These are phyloP conservation scores for Drosophila ogumai DNA, from an alignment of 1,140 invertebrate genomes.

Conservation along the genomic window DNA sequence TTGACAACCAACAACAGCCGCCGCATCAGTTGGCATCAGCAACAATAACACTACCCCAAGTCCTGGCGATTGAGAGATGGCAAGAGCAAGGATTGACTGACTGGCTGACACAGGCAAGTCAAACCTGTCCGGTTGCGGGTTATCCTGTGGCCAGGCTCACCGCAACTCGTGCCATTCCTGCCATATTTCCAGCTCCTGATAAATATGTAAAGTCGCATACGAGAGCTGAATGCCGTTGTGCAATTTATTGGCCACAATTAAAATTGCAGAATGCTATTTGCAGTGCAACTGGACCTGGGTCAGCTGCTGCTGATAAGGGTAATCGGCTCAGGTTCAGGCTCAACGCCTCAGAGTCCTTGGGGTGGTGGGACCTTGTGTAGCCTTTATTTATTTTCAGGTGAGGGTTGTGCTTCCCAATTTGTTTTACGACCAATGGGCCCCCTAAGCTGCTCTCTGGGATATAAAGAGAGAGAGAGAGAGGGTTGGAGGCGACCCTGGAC, in stretches of 20 bases:
- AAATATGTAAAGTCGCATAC: conserved; percentile 35
- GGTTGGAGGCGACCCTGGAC: not conserved
- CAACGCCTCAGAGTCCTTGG: conserved; percentile 52
- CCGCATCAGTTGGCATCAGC: conserved; percentile 2
- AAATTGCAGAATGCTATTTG: conserved; percentile 62
- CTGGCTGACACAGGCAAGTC: conserved; percentile 33
- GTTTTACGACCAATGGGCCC: conserved; percentile 55
- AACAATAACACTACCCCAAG: conserved; percentile 32
- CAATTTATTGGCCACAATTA: conserved; percentile 78
- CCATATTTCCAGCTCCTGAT: conserved; percentile 31
- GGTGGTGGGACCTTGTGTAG: conserved; percentile 31
- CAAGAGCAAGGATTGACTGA: conserved; percentile 34
- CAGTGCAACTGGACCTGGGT: not conserved
- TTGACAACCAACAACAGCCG: conserved; percentile 48
- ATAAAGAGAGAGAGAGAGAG: not conserved
- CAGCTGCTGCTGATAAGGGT: conserved; percentile 64
- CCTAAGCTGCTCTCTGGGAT: conserved; percentile 27
- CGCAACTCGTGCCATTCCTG: conserved; percentile 35
- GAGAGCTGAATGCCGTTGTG: conserved; percentile 15
- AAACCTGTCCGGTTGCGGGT: conserved; percentile 25
- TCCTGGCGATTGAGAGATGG: conserved; percentile 30
- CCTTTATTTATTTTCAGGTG: conserved; percentile 58
- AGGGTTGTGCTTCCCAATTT: conserved; percentile 29
- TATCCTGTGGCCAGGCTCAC: conserved; percentile 29
- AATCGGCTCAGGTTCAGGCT: conserved; percentile 69